A percentile compares a stretch with the other conserved stretches of the same genome.
These are phyloP conservation scores for Dromius quadrimaculatus DNA, from an alignment of 2,888 invertebrate genomes.

Conservation along the genomic window DNA sequence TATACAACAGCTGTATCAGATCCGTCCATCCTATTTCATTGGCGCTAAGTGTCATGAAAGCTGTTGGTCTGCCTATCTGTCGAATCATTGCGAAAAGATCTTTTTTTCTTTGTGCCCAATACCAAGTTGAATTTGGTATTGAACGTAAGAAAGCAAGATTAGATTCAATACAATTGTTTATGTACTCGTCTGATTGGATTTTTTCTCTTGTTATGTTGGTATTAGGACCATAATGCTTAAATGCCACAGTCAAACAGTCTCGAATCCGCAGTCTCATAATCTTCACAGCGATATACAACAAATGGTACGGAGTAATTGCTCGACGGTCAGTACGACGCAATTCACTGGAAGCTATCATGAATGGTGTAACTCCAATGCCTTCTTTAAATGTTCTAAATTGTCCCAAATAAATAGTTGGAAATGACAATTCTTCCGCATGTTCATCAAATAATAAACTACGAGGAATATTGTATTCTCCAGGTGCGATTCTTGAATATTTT, in stretches of 20 bases:
- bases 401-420: slow-evolving; percentile 64
- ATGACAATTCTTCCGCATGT: slow-evolving; percentile 64
- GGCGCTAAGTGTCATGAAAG: slow-evolving; percentile 63
- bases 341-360: slow-evolving; percentile 52
- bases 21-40: slow-evolving; percentile 63
- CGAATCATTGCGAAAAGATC: slow-evolving; percentile 64
- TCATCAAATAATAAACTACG: slow-evolving; percentile 61
- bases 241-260: slow-evolving; percentile 55
- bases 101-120: slow-evolving; percentile 62
- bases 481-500: slow-evolving; percentile 47
- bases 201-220: slow-evolving; percentile 59
- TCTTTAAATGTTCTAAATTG: slow-evolving; percentile 59
- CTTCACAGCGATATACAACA: slow-evolving; percentile 60
- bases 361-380: slow-evolving; percentile 40
- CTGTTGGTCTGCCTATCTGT: slow-evolving; percentile 62
- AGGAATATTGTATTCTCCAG: slow-evolving; percentile 44
- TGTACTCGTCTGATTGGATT: slow-evolving; percentile 59
- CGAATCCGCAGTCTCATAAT: slow-evolving; percentile 55
- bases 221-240: slow-evolving; percentile 58
- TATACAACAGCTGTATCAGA: slow-evolving; percentile 60
- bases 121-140: slow-evolving; percentile 62
- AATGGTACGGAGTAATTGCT: slow-evolving; percentile 58
- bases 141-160: slow-evolving; percentile 61
- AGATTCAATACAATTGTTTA: slow-evolving; percentile 59
- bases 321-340: slow-evolving; percentile 60